These are phyloP conservation scores for Sibirionetta formosa DNA, from an alignment of 2,797 vertebrate species.

Conservation along the genomic window DNA sequence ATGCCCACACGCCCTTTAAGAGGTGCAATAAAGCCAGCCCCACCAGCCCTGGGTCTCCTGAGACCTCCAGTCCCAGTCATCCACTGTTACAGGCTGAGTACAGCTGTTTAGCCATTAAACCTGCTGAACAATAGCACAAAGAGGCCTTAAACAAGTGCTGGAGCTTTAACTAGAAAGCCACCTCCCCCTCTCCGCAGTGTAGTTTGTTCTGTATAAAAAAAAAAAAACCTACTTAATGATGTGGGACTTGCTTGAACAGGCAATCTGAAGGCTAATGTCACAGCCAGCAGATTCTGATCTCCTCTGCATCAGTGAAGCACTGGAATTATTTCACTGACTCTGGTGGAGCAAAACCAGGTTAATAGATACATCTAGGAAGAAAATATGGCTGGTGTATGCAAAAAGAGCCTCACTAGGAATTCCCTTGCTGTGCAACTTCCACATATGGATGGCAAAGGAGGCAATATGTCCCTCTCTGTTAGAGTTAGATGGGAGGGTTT, in stretches of 20 bases:
- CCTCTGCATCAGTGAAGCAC: background rate
- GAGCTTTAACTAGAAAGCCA: background rate
- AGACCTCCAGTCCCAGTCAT: background rate
- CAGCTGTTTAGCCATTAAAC: background rate
- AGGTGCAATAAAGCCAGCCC: background rate
- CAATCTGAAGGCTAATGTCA: background rate
- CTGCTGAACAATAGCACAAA: background rate
- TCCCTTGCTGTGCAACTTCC: background rate
- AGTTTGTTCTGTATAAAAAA: background rate
- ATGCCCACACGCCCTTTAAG: accelerated
- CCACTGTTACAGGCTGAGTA: background rate
- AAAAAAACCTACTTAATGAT: background rate
- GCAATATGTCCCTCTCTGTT: background rate
- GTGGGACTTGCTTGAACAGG: background rate
- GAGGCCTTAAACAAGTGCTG: background rate
- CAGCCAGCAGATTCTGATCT: background rate
- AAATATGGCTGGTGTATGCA: background rate
- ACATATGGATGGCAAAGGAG: background rate
- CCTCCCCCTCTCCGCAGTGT: background rate
- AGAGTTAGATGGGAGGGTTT: background rate
- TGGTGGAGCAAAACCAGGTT: background rate
- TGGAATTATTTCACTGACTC: background rate
- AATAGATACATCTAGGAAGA: background rate
- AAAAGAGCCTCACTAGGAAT: background rate
- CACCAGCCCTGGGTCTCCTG: background rate